Evolutionary conservation across 2,888 invertebrate genomes (phyloP), one percentile per base, ranked within the genome.

Genomic region (Elysia crispata): DNA sequence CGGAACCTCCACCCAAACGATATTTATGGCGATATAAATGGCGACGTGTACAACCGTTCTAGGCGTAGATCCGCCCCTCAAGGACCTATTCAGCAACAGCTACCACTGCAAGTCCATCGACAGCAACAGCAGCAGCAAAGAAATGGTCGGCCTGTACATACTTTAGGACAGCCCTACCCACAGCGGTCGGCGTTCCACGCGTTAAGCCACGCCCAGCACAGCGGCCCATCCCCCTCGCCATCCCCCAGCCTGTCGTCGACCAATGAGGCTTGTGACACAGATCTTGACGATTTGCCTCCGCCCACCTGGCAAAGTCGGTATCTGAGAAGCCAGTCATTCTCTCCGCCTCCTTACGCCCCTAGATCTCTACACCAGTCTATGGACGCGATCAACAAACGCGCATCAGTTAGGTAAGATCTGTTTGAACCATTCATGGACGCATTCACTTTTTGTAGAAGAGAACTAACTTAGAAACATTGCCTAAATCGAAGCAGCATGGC

Each of bases 251-350:
- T 50, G 1, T 5, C 33, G 11, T 31, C 30, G 6, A 31, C 20
- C 15, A 64, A 74, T 57, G 79, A 79, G 25, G 33, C 67, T 20
- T 79, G 79, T 74, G 83, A 81, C 79, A 83, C 83, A 30, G 83
- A 83, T 66, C 70, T 83, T 18, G 83, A 83, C 72, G 83, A 83
- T 50, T 77, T 82, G 0, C 81, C 81, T 30, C 28, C 76, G 6
- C 72, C 77, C 11, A 69, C 50, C 11, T 25, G 31, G 13, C 60
- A 74, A 0, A 70, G 69, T n/a, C 67, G 66, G 11, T 31, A 74
- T 49, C 80, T 25, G 11, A 49, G 62, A 11, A 31, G 30, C 49
- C 80, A 76, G 33, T 50, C 76, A 13, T 79, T 64, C 62, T 76
- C 80, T 20, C 75, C 76, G 41, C 50, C 70, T 5, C 60, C 70